Evolutionary conservation across 1,140 invertebrate genomes (phyloP), one percentile per base, ranked within the genome.

Genomic region (Thalassaphorura encarpata): DNA sequence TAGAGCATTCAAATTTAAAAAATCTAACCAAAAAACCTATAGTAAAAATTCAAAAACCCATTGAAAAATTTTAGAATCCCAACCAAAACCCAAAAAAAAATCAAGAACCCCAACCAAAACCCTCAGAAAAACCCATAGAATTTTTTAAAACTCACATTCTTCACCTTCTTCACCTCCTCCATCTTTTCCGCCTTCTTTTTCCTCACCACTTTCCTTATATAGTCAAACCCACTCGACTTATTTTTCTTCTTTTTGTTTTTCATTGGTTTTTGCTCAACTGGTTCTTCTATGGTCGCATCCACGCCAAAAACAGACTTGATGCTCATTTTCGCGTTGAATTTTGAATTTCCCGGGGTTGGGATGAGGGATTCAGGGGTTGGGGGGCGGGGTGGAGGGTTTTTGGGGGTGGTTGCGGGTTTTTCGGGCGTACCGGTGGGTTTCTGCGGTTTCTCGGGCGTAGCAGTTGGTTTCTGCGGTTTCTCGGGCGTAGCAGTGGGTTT

Each of bases 171-270:
- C n/a, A n/a, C n/a, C n/a, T n/a, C n/a, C n/a, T n/a, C n/a, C n/a
- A n/a, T n/a, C n/a, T n/a, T n/a, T n/a, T n/a, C n/a, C 27, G 54
- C 45, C 39, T 46, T 42, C 33, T 49, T 73, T 56, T 81, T 84
- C 69, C 90, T 90, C n/a, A n/a, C n/a, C n/a, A n/a, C n/a, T 75
- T 90, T 89, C 64, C 86, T 72, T 40, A 90, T 88, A 56, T 89
- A 91, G 73, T 90, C 88, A 70, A 91, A 90, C 2, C 88, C 85
- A 6, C 53, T 61, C 39, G 57, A n/a, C n/a, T n/a, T n/a, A n/a
- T n/a, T n/a, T n/a, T n/a, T n/a, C n/a, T n/a, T n/a, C n/a, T 56
- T 67, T 60, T 60, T 65, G 33, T 50, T 45, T 19, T 41, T 39
- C 16, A 50, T 56, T 50, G n/a, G 60, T 42, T 49, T 42, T 29